Base-by-base conservation (phyloP, 2,113 vertebrate species). In the Corvus moneduloides region DNA sequence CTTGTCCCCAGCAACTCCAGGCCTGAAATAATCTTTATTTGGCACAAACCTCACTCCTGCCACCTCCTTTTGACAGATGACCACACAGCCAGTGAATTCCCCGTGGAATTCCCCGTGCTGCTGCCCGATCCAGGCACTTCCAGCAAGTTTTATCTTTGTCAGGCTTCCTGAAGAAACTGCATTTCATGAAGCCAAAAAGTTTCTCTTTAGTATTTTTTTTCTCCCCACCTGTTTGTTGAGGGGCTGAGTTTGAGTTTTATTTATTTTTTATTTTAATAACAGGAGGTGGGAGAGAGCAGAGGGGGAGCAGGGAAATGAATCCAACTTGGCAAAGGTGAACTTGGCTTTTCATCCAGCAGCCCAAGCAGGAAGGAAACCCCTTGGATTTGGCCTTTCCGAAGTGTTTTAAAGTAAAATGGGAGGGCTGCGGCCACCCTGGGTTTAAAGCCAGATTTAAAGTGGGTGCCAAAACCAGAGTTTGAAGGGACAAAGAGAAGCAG, bases 361-460 rank as follows among this genome's bases (percentile, higher is more conserved):
- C 76, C 85, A 78, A 66, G 43, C 56, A 87, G 91, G 73, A 91
- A 84, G 90, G 76, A 96, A 95, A 91, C 8, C 18, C 62, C 80
- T 96, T 7, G 2, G 66, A 37, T 46, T 90, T 89, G 76, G 74
- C 59, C 44, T 61, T 91, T 59, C 89, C 92, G 66, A 49, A 37
- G 16, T 20, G n/a, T 35, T 91, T 89, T 33, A 52, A 75, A 78
- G 23, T 27, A 24, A 87, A 89, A 89, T 8, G 8, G 7, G 54
- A 58, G 51, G 72, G 59, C 30, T 89, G 59, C 75, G 86, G 27
- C 76, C 68, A 66, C 28, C 7, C 46, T 49, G 52, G 23, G 9
- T 39, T 55, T 27, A 30, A 20, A 55, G n/a, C 21, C 78, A 90
- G 32, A 9, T 32, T 66, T n/a, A 16, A 93, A 21, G 7, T 49